These are phyloP conservation scores for Selenia dentaria DNA, from an alignment of 2,888 invertebrate species.

Conservation along the genomic window DNA sequence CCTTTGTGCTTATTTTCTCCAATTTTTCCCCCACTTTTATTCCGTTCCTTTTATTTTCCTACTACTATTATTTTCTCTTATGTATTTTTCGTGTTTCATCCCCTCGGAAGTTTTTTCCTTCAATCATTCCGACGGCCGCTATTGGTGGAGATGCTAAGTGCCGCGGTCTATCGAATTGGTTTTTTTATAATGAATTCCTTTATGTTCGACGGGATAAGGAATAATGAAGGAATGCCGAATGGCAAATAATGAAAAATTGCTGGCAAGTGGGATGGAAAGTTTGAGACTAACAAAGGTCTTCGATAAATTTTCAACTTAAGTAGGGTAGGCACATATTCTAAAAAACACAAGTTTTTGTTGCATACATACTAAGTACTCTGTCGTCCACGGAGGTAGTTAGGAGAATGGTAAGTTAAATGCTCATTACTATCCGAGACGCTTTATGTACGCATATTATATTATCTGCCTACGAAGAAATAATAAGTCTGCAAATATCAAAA, in stretches of 20 bases:
- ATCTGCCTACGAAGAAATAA: no score
- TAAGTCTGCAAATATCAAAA: no score
- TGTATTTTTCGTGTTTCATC: slow-evolving; percentile 80
- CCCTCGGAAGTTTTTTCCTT: slow-evolving; percentile 67
- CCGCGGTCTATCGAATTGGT: slow-evolving; percentile 56
- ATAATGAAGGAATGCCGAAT: slow-evolving; percentile 49
- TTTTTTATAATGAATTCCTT: slow-evolving; percentile 79
- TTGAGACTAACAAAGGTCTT: slow-evolving; percentile 14
- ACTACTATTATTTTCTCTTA: slow-evolving; percentile 81
- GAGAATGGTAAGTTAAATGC: no score
- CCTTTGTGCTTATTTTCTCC: slow-evolving; percentile 82
- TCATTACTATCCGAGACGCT: no score
- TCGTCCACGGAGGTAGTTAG: no score
- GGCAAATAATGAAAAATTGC: slow-evolving; percentile 25
- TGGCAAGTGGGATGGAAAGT: slow-evolving; percentile 8
- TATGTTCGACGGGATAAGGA: slow-evolving; percentile 62
- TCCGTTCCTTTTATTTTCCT: slow-evolving; percentile 76
- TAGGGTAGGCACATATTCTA: no score
- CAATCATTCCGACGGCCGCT: slow-evolving; percentile 77
- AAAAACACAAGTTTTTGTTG: no score
- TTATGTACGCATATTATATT: no score
- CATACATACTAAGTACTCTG: no score
- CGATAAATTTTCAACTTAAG: neutral
- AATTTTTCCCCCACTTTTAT: slow-evolving; percentile 80
- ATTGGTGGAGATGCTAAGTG: slow-evolving; percentile 76